phyloP scores from a whole-genome alignment of 2,888 invertebrate species.

The Choristoneura rosaceana region DNA sequence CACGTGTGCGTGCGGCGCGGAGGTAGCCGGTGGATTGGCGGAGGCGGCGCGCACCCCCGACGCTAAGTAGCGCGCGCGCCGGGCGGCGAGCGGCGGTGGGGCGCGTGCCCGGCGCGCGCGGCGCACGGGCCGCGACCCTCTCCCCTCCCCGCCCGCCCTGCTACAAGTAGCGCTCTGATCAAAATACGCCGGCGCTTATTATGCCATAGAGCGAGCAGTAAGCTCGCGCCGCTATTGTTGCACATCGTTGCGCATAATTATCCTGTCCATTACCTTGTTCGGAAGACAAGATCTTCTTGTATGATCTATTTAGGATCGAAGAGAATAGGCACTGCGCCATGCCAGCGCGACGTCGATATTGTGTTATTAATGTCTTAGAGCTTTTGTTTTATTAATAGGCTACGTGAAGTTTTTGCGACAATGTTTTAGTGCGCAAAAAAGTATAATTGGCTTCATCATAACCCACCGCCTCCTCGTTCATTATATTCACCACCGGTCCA shows the following conservation, averaged over 20 bases:
- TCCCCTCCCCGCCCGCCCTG: constrained; percentile 59
- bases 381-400: constrained; percentile 66
- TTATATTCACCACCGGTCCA: constrained; percentile 48
- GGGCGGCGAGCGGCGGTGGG: constrained; percentile 70
- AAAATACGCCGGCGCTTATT: constrained; percentile 83
- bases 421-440: constrained; percentile 41
- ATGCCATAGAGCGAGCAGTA: constrained; percentile 76
- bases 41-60: constrained; percentile 87
- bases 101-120: constrained; percentile 80
- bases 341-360: constrained; percentile 70
- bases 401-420: constrained; percentile 57
- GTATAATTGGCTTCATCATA: constrained; percentile 47
- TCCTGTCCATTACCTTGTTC: constrained; percentile 84
- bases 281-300: constrained; percentile 74
- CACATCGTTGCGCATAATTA: constrained; percentile 83
- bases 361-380: constrained; percentile 67
- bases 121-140: constrained; percentile 62
- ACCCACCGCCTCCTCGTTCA: constrained; percentile 47
- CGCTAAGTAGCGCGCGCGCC: constrained; percentile 84
- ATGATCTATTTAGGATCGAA: constrained; percentile 80
- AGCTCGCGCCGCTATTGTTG: constrained; percentile 83
- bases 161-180: constrained; percentile 80
- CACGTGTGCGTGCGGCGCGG: constrained; percentile 80
- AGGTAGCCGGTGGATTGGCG: constrained; percentile 84
- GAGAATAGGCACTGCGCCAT: constrained; percentile 69